Percentiles rank a stretch among this genome's conserved stretches.
phyloP scores from a whole-genome alignment of 2,797 vertebrate genomes.

The Euphonia xanthogaster region DNA sequence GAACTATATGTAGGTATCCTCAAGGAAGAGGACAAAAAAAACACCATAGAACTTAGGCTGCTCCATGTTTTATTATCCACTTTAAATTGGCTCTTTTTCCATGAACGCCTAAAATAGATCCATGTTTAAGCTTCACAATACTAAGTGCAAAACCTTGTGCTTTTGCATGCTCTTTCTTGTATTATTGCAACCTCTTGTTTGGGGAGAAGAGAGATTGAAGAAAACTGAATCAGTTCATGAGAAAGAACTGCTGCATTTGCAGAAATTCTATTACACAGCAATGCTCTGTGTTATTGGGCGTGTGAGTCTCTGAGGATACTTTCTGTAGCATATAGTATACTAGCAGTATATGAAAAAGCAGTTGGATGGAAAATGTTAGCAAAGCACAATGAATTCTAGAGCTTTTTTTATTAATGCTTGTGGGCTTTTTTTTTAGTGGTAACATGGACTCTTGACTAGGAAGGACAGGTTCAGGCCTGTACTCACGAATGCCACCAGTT shows the following conservation, averaged over 20 bases:
- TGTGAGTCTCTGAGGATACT: neutral
- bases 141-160: neutral
- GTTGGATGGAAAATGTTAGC: neutral
- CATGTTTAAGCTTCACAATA: neutral
- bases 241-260: slow-evolving; percentile 23
- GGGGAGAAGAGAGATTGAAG: neutral
- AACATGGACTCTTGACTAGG: neutral
- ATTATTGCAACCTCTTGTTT: neutral
- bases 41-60: neutral
- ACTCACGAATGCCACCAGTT: neutral
- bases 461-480: neutral
- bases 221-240: neutral
- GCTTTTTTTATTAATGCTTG: neutral
- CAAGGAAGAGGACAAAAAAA: neutral
- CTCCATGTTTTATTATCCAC: neutral
- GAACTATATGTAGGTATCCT: neutral
- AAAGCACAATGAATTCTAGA: neutral
- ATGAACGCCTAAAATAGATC: neutral
- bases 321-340: neutral
- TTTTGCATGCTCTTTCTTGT: neutral
- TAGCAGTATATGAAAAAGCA: neutral
- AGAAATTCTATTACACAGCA: neutral
- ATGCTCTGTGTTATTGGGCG: neutral
- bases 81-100: neutral
- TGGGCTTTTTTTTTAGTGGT: neutral